Evolutionary conservation across 1,140 invertebrate genomes (phyloP).

Genomic region (Caenorhabditis brenneri): DNA sequence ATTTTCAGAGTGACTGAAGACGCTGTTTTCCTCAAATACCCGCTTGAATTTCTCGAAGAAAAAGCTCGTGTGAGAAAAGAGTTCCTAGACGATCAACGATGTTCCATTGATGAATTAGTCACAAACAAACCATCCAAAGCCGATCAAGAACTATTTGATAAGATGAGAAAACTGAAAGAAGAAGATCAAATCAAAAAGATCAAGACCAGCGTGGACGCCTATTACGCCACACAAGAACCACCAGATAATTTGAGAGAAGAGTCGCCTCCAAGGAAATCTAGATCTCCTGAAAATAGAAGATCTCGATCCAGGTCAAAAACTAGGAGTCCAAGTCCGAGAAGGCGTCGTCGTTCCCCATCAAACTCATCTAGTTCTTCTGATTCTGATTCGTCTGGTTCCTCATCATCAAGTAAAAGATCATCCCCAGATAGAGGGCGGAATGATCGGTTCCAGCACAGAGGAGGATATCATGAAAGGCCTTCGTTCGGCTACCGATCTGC

Average conservation of each 20-base stretch:
- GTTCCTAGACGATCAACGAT: not conserved
- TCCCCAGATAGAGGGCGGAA: not conserved
- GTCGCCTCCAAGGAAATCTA: not conserved
- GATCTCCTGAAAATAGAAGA: not conserved
- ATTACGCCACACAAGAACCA: constrained; percentile 1
- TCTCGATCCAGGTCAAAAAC: not conserved
- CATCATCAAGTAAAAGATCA: not conserved
- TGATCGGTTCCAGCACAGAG: not conserved
- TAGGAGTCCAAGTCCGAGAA: not conserved
- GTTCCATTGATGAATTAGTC: not conserved
- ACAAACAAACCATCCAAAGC: not conserved
- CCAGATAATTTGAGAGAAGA: not conserved
- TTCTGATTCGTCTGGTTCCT: not conserved
- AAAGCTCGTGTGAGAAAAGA: not conserved
- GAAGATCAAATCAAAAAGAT: constrained; percentile 10
- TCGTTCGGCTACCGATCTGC: not conserved
- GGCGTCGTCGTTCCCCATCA: not conserved
- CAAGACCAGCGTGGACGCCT: not conserved
- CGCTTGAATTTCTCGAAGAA: not conserved
- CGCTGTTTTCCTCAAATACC: not conserved
- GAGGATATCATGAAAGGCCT: not conserved
- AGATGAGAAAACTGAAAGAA: not conserved
- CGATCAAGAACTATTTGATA: not conserved
- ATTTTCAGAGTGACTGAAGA: not conserved
- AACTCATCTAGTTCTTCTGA: not conserved